phyloP scores from a whole-genome alignment of 2,888 invertebrate genomes.

The Caradrina clavipalpis region DNA sequence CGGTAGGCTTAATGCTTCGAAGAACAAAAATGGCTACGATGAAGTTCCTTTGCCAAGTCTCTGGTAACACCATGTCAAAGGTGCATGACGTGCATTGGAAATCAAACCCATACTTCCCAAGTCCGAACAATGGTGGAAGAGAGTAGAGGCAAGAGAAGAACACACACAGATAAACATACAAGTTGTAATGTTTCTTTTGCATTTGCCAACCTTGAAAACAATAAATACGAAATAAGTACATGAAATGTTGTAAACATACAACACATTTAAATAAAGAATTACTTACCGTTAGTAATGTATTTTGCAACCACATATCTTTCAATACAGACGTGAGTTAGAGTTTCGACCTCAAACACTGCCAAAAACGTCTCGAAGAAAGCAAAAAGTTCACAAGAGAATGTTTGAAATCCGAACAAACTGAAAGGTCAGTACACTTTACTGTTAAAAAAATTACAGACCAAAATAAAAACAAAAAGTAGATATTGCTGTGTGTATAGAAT shows the following conservation, averaged over 20 bases:
- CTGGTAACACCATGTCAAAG: constrained; percentile 80
- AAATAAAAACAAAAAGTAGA: neutral
- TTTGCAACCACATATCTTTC: constrained; percentile 86
- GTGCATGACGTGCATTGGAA: constrained; percentile 83
- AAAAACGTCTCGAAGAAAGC: constrained; percentile 85
- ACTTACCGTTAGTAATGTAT: constrained; percentile 82
- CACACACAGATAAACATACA: constrained; percentile 78
- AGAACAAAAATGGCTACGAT: constrained; percentile 77
- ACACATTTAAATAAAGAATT: constrained; percentile 28
- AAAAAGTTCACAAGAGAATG: constrained; percentile 76
- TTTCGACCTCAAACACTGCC: constrained; percentile 85
- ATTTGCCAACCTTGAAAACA: constrained; percentile 80
- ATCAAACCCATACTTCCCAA: constrained; percentile 82
- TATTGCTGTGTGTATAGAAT: neutral
- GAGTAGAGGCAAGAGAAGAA: constrained; percentile 80
- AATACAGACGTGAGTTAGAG: constrained; percentile 85
- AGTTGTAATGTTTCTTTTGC: constrained; percentile 75
- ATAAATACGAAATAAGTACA: constrained; percentile 29
- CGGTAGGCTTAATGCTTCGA: constrained; percentile 80
- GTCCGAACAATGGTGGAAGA: constrained; percentile 79
- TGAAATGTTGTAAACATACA: constrained; percentile 23
- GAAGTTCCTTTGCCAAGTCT: constrained; percentile 74
- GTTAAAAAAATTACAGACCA: constrained; percentile 17
- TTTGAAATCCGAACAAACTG: constrained; percentile 75
- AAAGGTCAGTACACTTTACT: constrained; percentile 42